Conservation (phyloP, 2,113 vertebrate species). For the Synchiropus splendidus region DNA sequence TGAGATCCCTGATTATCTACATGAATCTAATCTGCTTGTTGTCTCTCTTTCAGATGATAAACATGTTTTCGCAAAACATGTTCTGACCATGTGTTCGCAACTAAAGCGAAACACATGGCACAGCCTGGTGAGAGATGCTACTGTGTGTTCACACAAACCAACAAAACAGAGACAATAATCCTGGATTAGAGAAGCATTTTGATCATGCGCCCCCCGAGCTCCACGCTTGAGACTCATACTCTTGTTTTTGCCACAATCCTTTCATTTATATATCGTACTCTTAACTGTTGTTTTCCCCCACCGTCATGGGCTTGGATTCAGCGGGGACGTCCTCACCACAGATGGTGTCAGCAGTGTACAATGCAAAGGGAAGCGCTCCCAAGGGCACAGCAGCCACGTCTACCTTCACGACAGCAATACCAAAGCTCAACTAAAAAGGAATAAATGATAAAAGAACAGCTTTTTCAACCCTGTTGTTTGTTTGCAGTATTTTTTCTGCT, state of each 20-base stretch:
- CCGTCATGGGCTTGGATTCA: constrained; percentile 23
- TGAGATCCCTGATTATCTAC: too few species aligned
- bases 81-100: constrained; percentile 12
- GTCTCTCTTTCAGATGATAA: constrained; percentile 11
- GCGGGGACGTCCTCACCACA: constrained; percentile 36
- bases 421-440: constrained; percentile 18
- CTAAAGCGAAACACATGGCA: constrained; percentile 37
- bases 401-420: constrained; percentile 27
- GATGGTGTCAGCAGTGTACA: constrained; percentile 45
- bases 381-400: constrained; percentile 36
- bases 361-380: constrained; percentile 47
- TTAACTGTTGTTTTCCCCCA: constrained; percentile 24
- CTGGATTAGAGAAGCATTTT: constrained; percentile 55
- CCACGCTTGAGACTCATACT: constrained; percentile 53
- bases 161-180: constrained; percentile 56
- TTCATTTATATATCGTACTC: constrained; percentile 46
- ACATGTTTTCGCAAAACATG: constrained; percentile 38
- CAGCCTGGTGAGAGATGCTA: constrained; percentile 27
- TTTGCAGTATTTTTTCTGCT: constrained; percentile 32
- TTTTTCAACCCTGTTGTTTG: constrained; percentile 31
- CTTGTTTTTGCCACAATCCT: constrained; percentile 43
- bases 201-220: constrained; percentile 43
- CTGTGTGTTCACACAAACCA: constrained; percentile 2
- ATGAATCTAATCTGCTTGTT: constrained; percentile 40
- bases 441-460: constrained; percentile 11